Base-by-base conservation (phyloP, 2,888 invertebrate genomes). In the Gandaritis pyraliata region DNA sequence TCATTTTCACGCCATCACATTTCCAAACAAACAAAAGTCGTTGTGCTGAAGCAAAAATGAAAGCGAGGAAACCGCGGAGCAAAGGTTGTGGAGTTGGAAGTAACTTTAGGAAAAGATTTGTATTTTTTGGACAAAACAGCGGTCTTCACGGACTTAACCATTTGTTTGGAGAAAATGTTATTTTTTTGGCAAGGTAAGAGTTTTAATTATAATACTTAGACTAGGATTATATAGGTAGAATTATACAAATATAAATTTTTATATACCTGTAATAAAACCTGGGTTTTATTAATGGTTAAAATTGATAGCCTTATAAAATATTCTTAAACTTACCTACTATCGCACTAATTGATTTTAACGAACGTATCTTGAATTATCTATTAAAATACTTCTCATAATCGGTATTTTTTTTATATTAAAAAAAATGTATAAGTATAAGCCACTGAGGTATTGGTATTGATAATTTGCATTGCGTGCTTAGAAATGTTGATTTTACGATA, bases 111-210 rank as follows among this genome's bases (percentile, higher is more conserved):
- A 57, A 70, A n/a, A 74, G 80, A 60, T 69, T 85, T 52, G 38
- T 81, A 39, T 83, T 76, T 69, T 85, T 88, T 55, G 86, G 84
- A 7, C 72, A 75, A 30, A 84, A 85, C 30, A 87, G 87, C 63
- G 76, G 80, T 0, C 72, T 90, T 15, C 95, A 95, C 72, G 95
- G 95, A 3, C 83, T 94, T 33, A 88, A 88, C 63, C 94, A 93
- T 77, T 81, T 95, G 47, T 93, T 93, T 45, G 89, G 92, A 64
- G 80, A 83, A 48, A 86, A 87, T 11, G 74, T 88, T 10, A 93
- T 86, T 73, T 89, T 90, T 83, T 77, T 90, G 0, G 92, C 93
- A 74, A 93, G 93, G 94, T 94, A 81, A 75, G 61, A 43, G 5
- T 50, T 43, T 11, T 2, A 43, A 55, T 29, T 51, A 29, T 0